Evolutionary conservation across 2,888 invertebrate genomes (phyloP).

Genomic region (Pyrocoelia pectoralis): DNA sequence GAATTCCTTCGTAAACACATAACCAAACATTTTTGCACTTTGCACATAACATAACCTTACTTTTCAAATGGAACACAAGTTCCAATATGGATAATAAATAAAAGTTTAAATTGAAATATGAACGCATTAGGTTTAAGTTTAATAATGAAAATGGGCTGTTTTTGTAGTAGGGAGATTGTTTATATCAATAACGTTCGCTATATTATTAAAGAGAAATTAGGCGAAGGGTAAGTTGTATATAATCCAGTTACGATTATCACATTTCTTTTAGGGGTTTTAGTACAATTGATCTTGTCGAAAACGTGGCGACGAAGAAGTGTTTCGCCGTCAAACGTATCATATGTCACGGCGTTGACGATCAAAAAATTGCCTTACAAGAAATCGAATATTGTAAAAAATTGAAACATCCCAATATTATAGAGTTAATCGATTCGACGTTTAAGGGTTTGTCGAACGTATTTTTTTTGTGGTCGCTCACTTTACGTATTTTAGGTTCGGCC

Average conservation of each 20-base stretch:
- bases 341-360: conserved; percentile 82
- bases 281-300: conserved; percentile 79
- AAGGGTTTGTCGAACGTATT: conserved; percentile 58
- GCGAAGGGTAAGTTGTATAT: conserved; percentile 78
- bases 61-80: neutral
- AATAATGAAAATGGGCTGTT: conserved; percentile 77
- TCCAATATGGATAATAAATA: neutral
- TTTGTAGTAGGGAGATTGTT: conserved; percentile 77
- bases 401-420: conserved; percentile 76
- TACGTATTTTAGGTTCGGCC: conserved; percentile 63
- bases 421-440: conserved; percentile 73
- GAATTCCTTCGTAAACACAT: no score
- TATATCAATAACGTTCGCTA: conserved; percentile 76
- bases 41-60: neutral
- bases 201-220: conserved; percentile 72
- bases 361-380: conserved; percentile 74
- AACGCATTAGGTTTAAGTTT: conserved; percentile 74
- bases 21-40: no score
- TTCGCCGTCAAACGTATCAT: conserved; percentile 82
- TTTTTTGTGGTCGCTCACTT: conserved; percentile 6
- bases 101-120: conserved; percentile 58
- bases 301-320: conserved; percentile 67
- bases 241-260: no score
- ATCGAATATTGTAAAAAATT: conserved; percentile 76
- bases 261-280: conserved; percentile 91